Evolutionary conservation across 92 coral and sea anemone genomes (phyloP).

Genomic region (Phenganax subtilis): DNA sequence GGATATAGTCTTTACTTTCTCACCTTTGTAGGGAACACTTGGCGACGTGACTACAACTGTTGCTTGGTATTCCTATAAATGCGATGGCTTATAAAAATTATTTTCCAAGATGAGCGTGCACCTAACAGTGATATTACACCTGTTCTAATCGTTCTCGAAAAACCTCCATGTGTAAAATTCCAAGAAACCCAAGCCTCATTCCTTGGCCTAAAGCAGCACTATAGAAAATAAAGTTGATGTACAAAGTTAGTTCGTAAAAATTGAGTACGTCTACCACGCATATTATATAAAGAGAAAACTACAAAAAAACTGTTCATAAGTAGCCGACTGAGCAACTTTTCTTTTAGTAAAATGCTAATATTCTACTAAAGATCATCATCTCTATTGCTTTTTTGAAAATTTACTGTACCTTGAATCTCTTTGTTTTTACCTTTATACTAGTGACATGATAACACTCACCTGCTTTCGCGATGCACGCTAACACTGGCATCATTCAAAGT

Average conservation of each 20-base stretch:
- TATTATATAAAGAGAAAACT: too few species aligned
- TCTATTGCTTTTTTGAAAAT: neutral
- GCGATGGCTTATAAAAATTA: neutral
- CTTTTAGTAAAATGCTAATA: too few species aligned
- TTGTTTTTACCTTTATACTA: neutral
- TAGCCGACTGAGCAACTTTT: too few species aligned
- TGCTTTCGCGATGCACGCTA: constrained; percentile 76
- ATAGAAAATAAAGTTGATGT: neutral
- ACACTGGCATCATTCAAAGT: constrained; percentile 94
- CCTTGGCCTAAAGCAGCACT: constrained; percentile 95
- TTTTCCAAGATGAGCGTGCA: neutral
- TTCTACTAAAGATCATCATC: too few species aligned
- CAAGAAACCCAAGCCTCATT: constrained; percentile 93
- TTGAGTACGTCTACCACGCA: too few species aligned
- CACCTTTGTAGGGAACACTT: constrained; percentile 95
- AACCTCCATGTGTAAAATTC: constrained; percentile 96
- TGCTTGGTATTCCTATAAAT: constrained; percentile 72
- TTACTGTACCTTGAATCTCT: neutral
- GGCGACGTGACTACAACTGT: constrained; percentile 84
- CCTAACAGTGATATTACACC: constrained; percentile 31
- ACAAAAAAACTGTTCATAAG: too few species aligned
- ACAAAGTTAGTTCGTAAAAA: neutral
- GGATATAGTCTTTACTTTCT: neutral
- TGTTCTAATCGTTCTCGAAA: constrained; percentile 89
- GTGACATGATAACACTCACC: constrained; percentile 47